Evolutionary conservation across 92 coral and sea anemone genomes (phyloP).

Genomic region (Porites divaricata): DNA sequence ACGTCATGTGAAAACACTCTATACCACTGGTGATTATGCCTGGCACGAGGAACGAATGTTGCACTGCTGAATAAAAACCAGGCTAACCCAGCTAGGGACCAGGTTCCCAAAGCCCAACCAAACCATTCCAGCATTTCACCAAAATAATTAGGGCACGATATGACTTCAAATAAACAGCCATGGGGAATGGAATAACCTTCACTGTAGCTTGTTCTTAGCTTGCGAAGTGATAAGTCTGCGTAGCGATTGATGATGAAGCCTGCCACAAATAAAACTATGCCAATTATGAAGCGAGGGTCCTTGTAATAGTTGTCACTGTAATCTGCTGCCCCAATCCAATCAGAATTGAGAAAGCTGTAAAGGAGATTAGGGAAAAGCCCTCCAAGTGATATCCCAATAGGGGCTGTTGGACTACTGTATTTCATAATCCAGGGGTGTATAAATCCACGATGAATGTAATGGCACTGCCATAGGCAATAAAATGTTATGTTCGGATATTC

Average conservation of each 20-base stretch:
- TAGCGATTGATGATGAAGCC: constrained; percentile 64
- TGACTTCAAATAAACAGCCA: constrained; percentile 43
- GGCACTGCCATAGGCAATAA: constrained; percentile 64
- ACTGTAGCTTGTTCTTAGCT: constrained; percentile 40
- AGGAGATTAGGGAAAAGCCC: constrained; percentile 58
- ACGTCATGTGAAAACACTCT: too few relatives aligned
- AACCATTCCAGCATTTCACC: constrained; percentile 76
- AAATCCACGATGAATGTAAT: constrained; percentile 71
- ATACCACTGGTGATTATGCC: constrained; percentile 63
- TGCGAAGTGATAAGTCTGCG: constrained; percentile 54
- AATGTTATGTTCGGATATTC: constrained; percentile 50
- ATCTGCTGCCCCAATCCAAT: constrained; percentile 60
- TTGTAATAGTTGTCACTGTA: constrained; percentile 44
- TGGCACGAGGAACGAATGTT: constrained; percentile 67
- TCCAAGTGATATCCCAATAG: constrained; percentile 59
- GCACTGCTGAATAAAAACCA: constrained; percentile 68
- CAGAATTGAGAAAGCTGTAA: constrained; percentile 67
- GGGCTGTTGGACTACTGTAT: constrained; percentile 62
- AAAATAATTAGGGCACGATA: constrained; percentile 70
- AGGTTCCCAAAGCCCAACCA: constrained; percentile 68
- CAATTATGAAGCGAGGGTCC: constrained; percentile 68
- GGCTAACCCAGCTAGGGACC: constrained; percentile 67
- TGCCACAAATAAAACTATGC: constrained; percentile 48
- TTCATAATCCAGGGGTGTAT: constrained; percentile 76
- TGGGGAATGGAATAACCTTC: constrained; percentile 48